Base-by-base conservation (phyloP, 2,888 invertebrate species). In the Andrena bicolor region DNA sequence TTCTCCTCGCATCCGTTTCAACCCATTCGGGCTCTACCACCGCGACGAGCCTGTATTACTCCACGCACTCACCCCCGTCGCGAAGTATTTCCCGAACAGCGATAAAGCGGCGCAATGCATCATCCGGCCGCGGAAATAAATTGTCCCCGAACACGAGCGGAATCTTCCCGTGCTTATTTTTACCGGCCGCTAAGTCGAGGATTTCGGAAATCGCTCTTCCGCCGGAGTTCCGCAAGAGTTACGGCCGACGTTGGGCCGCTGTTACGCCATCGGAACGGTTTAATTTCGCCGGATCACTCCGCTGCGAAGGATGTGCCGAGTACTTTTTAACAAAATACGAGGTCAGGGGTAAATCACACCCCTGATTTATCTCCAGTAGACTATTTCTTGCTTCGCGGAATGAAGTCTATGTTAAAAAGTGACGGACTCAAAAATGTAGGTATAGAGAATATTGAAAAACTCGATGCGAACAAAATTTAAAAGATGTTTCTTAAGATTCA, bases 51-150 rank as follows among this genome's bases (percentile, higher is more conserved):
- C 51, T 76, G 63, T 78, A 88, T 85, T 84, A 81, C 80, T 71
- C 63, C 71, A 77, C 82, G 80, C 88, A 72, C 74, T 82, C 76
- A 32, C 66, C 84, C 82, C 79, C 53, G 8, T 56, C 32, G 53
- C 77, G 26, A 88, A 88, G 82, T 86, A 86, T 88, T 88, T 85
- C 80, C 85, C 84, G 83, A 88, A 88, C 85, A 86, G 83, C 88
- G 84, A 88, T 88, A 88, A 88, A 88, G 72, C 84, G 80, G 76
- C 72, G 80, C 88, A 64, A 88, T 88, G 88, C 87, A 83, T 88
- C 88, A 88, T 87, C 83, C 82, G 49, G 58, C 73, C 80, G 61
- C 70, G 80, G 76, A 84, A 80, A 88, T 88, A 88, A 88, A 88
- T 88, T 79, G 73, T 82, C 71, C 73, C 56, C 79, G 87, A 82